phyloP scores from a whole-genome alignment of 2,888 invertebrate species.

The Cantharis flavilabris region DNA sequence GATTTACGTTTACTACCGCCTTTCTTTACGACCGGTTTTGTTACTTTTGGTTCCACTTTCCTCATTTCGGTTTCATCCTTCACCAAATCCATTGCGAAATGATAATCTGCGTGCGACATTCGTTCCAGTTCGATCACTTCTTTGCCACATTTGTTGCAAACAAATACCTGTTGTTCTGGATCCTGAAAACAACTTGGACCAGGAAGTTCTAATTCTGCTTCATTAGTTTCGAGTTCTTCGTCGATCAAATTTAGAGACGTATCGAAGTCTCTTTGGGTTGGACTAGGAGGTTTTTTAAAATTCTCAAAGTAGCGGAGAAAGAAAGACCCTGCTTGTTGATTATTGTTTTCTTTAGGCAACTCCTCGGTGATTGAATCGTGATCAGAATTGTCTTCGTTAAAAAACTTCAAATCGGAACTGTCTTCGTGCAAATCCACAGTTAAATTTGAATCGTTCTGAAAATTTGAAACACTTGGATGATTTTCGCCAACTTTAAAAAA shows the following conservation, averaged over 20 bases:
- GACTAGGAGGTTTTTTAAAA: slow-evolving; percentile 12
- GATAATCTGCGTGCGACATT: slow-evolving; percentile 81
- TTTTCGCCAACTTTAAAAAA: slow-evolving; percentile 59
- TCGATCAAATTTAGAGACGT: slow-evolving; percentile 42
- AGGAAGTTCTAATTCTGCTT: slow-evolving; percentile 12
- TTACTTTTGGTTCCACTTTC: slow-evolving; percentile 22
- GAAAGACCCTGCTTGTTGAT: slow-evolving; percentile 37
- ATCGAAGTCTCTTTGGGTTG: slow-evolving; percentile 40
- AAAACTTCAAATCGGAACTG: slow-evolving; percentile 12
- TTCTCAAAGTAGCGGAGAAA: slow-evolving; percentile 41
- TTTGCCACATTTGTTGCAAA: slow-evolving; percentile 73
- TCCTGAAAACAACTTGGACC: slow-evolving; percentile 28
- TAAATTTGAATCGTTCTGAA: background rate
- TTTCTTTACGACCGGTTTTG: slow-evolving; percentile 22
- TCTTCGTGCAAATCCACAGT: slow-evolving; percentile 13
- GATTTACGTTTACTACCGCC: slow-evolving; percentile 24
- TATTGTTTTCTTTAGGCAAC: background rate
- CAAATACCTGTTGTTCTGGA: slow-evolving; percentile 51
- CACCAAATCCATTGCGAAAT: slow-evolving; percentile 66
- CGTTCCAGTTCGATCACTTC: slow-evolving; percentile 65
- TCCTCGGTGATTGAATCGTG: slow-evolving; percentile 23
- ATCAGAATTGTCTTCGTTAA: slow-evolving; percentile 13
- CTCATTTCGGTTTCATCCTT: slow-evolving; percentile 43
- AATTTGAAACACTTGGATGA: slow-evolving; percentile 7
- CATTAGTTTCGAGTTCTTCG: slow-evolving; percentile 5